phyloP scores from a whole-genome alignment of 2,113 vertebrate species.

The Brachypteracias leptosomus region DNA sequence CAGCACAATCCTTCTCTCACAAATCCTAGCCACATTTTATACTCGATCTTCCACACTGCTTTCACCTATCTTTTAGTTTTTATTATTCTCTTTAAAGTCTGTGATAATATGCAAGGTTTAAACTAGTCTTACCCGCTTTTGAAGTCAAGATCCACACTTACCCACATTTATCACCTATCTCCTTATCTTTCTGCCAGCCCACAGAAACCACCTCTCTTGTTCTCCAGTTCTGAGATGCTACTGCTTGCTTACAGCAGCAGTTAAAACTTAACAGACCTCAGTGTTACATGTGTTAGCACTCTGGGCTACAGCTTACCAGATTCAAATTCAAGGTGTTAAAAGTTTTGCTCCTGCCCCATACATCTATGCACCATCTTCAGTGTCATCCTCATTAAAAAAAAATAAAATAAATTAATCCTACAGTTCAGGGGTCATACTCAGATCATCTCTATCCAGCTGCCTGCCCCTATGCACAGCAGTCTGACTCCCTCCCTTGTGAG shows the following conservation, averaged over 20 bases:
- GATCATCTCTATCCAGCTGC: not conserved
- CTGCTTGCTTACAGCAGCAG: not conserved
- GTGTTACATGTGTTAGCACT: not conserved
- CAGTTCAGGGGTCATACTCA: not conserved
- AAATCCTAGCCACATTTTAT: not conserved
- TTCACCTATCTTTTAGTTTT: not conserved
- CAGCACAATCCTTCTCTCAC: not conserved
- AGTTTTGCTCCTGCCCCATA: not conserved
- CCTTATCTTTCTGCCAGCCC: not conserved
- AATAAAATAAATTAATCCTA: not conserved
- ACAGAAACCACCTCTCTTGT: not conserved
- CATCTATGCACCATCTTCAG: not conserved
- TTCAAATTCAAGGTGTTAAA: not conserved
- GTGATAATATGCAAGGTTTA: too few species aligned
- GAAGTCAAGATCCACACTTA: not conserved
- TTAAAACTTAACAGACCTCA: not conserved
- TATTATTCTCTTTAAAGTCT: not conserved
- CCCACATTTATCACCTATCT: not conserved
- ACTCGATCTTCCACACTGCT: rapidly evolving
- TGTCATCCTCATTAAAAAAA: not conserved
- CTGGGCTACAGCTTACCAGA: not conserved
- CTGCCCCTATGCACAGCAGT: not conserved
- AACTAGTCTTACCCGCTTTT: not conserved
- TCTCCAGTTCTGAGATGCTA: not conserved
- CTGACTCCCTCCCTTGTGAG: not conserved